Evolutionary conservation across 2,888 invertebrate genomes (phyloP).

Genomic region (Acanthosepion esculentum): DNA sequence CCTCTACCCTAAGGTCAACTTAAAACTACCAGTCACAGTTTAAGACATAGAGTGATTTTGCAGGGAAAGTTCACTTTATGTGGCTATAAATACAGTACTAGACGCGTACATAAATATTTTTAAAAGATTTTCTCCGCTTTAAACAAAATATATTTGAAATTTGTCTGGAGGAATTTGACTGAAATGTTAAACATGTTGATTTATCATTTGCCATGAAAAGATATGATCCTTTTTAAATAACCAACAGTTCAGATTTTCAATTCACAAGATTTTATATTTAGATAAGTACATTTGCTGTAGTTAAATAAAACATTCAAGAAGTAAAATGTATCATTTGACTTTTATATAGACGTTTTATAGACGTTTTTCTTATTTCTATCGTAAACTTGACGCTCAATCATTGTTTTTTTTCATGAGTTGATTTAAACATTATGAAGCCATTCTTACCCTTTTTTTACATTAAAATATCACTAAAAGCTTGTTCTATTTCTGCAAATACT

Average conservation of each 20-base stretch:
- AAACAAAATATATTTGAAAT: background rate
- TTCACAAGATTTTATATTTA: background rate
- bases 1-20: too few species aligned
- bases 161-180: background rate
- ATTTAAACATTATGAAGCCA: too few species aligned
- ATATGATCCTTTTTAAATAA: background rate
- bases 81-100: too few species aligned
- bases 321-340: background rate
- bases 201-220: too few species aligned
- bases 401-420: background rate
- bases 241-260: background rate
- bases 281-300: background rate
- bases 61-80: too few species aligned
- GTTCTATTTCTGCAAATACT: too few species aligned
- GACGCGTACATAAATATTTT: too few species aligned
- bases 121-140: too few species aligned
- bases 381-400: background rate
- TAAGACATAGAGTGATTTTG: too few species aligned
- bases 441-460: too few species aligned
- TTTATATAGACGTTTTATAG: background rate
- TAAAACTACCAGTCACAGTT: too few species aligned
- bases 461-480: too few species aligned
- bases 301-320: background rate
- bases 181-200: background rate
- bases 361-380: background rate